A percentile compares a stretch with the other conserved stretches of the same genome.
Evolutionary conservation across 2,888 invertebrate genomes (phyloP).

Genomic region (Heliconius hortense): DNA sequence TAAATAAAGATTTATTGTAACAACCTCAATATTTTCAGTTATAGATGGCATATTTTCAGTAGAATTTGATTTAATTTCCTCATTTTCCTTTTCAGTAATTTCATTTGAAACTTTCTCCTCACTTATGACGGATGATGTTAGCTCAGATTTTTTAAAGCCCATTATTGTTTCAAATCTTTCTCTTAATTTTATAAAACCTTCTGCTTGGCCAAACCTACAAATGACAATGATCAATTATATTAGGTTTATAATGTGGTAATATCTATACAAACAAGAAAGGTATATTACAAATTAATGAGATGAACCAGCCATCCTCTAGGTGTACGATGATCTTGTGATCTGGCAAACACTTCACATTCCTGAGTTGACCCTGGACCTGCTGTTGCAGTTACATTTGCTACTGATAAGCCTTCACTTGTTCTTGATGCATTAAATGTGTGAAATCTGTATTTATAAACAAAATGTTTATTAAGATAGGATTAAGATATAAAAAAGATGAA

Average conservation of each 20-base stretch:
- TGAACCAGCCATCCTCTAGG: slow-evolving; percentile 98
- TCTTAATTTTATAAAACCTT: slow-evolving; percentile 93
- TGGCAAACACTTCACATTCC: slow-evolving; percentile 83
- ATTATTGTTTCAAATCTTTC: slow-evolving; percentile 91
- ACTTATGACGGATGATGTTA: slow-evolving; percentile 66
- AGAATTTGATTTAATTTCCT: slow-evolving; percentile 60
- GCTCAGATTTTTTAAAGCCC: slow-evolving; percentile 79
- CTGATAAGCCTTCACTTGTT: slow-evolving; percentile 84
- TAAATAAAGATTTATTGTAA: slow-evolving; percentile 3
- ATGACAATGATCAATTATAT: slow-evolving; percentile 21
- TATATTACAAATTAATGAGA: slow-evolving; percentile 91
- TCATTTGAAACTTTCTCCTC: slow-evolving; percentile 73
- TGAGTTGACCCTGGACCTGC: slow-evolving; percentile 77
- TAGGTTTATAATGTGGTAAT: background rate
- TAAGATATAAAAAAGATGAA: slow-evolving; percentile 2
- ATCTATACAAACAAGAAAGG: background rate
- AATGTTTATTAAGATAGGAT: background rate
- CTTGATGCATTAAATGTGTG: slow-evolving; percentile 92
- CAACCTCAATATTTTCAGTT: slow-evolving; percentile 56
- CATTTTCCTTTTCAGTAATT: slow-evolving; percentile 67
- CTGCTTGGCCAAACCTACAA: slow-evolving; percentile 90
- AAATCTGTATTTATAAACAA: slow-evolving; percentile 81
- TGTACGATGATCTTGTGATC: slow-evolving; percentile 89
- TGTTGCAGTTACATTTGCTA: slow-evolving; percentile 60
- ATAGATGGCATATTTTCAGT: slow-evolving; percentile 55